These are phyloP conservation scores for Sebastolobus alascanus DNA, from an alignment of 2,797 vertebrate species.

Conservation along the genomic window DNA sequence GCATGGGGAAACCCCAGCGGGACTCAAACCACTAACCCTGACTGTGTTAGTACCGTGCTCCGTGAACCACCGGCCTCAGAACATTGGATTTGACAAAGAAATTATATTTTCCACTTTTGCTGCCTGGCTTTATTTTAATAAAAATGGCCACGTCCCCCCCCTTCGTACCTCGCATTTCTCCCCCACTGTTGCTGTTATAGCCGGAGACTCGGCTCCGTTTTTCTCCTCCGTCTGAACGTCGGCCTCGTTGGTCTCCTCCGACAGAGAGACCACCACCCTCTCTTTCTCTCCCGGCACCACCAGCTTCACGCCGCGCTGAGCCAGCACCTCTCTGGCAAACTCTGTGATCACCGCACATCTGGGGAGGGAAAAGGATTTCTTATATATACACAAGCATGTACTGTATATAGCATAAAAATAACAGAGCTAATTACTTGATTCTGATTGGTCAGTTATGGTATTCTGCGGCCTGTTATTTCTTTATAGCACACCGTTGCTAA, in stretches of 20 bases:
- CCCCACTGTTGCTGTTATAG: slow-evolving; percentile 66
- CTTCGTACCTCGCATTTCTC: slow-evolving; percentile 81
- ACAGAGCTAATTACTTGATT: background rate
- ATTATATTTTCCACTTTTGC: background rate
- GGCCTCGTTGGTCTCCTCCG: slow-evolving; percentile 72
- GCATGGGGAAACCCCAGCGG: background rate
- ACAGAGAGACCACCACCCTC: slow-evolving; percentile 83
- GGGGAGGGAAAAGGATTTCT: background rate
- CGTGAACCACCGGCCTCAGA: background rate
- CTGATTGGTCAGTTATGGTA: too few species aligned
- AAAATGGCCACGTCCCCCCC: accelerated
- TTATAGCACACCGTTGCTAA: too few species aligned
- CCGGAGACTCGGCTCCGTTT: slow-evolving; percentile 63
- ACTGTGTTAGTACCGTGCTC: background rate
- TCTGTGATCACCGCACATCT: slow-evolving; percentile 94
- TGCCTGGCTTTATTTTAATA: background rate
- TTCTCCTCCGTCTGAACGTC: slow-evolving; percentile 58
- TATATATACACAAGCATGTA: background rate
- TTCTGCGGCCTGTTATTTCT: too few species aligned
- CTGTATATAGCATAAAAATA: background rate
- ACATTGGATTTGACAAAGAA: background rate
- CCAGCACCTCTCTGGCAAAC: slow-evolving; percentile 88
- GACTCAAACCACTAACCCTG: slow-evolving; percentile 11
- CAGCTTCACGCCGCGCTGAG: slow-evolving; percentile 86
- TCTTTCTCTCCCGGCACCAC: slow-evolving; percentile 89